Evolutionary conservation across 2,113 vertebrate genomes (phyloP).

Genomic region (Bambusicola thoracicus): DNA sequence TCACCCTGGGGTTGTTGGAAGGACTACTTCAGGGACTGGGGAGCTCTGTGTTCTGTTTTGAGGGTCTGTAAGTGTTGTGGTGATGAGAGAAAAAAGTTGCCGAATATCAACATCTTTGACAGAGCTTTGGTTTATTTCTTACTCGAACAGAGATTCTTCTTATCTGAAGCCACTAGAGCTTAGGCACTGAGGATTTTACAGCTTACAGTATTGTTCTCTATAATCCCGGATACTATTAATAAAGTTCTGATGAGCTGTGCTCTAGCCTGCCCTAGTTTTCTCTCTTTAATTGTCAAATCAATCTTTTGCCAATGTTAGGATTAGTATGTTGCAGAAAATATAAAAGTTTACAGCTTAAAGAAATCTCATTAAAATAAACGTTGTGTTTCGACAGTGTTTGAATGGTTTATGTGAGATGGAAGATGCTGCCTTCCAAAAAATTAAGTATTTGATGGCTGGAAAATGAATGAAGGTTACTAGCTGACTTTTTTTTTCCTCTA

Average conservation of each 20-base stretch:
- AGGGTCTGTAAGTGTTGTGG: not conserved
- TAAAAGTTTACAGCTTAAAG: not conserved
- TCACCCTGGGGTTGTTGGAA: not conserved
- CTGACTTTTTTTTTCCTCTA: not conserved
- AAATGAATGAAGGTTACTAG: not conserved
- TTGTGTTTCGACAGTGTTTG: not conserved
- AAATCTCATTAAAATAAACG: not conserved
- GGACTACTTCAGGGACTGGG: not conserved
- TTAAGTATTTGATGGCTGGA: not conserved
- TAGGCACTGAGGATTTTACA: conserved; percentile 25
- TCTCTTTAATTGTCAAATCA: not conserved
- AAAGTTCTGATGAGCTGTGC: conserved; percentile 20
- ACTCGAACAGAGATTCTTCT: not conserved
- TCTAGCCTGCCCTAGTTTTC: not conserved
- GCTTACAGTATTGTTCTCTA: not conserved
- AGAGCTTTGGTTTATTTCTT: not conserved
- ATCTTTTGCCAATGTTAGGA: not conserved
- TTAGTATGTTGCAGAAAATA: not conserved
- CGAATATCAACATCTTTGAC: not conserved
- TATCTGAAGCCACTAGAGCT: not conserved
- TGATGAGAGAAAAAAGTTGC: not conserved
- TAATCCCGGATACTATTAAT: conserved; percentile 55
- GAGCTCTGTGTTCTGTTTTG: not conserved
- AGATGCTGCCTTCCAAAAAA: not conserved
- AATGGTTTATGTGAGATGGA: not conserved